phyloP scores from a whole-genome alignment of 2,797 vertebrate genomes.

The Pseudochirops corinnae region DNA sequence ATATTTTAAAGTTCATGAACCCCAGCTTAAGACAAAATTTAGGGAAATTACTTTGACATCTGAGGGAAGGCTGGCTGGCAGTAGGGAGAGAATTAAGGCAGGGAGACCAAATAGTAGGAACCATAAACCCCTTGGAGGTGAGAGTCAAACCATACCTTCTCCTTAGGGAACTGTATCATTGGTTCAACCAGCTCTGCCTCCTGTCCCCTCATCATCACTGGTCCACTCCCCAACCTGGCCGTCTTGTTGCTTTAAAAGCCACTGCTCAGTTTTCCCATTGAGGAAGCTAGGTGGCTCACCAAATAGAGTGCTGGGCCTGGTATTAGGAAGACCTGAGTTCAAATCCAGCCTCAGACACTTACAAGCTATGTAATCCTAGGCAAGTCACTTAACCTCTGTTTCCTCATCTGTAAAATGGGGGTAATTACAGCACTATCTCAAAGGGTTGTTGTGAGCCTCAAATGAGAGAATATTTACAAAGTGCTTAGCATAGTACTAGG shows the following conservation, averaged over 20 bases:
- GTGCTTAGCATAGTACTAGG: neutral
- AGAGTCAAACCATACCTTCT: neutral
- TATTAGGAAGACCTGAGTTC: neutral
- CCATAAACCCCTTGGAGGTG: neutral
- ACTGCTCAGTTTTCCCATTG: neutral
- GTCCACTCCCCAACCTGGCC: neutral
- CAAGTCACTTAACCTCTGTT: neutral
- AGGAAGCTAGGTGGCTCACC: neutral
- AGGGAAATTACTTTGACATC: neutral
- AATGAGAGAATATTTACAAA: neutral
- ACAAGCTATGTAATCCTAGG: neutral
- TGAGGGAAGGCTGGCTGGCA: neutral
- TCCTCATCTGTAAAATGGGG: neutral
- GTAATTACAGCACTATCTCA: neutral
- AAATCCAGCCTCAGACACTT: neutral
- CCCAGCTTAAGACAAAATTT: neutral
- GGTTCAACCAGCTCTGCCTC: neutral
- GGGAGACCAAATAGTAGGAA: neutral
- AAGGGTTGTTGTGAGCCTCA: neutral
- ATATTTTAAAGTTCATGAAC: neutral
- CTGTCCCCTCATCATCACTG: neutral
- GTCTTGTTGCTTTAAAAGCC: neutral
- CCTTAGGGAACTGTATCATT: neutral
- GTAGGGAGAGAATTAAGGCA: neutral
- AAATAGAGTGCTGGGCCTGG: neutral